These are phyloP conservation scores for Monodelphis domestica DNA, from an alignment of 2,797 vertebrate species.

Conservation along the genomic window DNA sequence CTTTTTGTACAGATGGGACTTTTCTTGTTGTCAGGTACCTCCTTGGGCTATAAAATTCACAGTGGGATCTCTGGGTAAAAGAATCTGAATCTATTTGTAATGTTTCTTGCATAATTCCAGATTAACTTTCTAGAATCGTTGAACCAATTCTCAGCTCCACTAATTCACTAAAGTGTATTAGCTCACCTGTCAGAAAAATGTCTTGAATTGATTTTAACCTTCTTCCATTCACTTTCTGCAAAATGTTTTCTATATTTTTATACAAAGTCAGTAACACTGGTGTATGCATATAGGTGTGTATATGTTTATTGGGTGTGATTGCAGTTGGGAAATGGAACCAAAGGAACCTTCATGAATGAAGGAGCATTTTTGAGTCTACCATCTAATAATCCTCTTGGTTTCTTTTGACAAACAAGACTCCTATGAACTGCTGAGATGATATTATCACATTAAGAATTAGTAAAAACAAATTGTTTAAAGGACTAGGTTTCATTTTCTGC, in stretches of 20 bases:
- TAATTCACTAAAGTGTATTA: neutral
- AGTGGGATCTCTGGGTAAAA: neutral
- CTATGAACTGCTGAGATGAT: conserved; percentile 24
- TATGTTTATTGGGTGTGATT: neutral
- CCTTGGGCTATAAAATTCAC: neutral
- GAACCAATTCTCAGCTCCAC: neutral
- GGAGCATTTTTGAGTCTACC: neutral
- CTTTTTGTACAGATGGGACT: neutral
- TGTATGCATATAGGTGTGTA: neutral
- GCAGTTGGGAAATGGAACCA: neutral
- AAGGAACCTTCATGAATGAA: neutral
- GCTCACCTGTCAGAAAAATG: neutral
- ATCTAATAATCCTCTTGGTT: conserved; percentile 20
- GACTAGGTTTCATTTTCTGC: neutral
- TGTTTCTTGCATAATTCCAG: neutral
- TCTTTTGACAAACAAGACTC: conserved; percentile 16
- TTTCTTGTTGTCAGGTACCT: neutral
- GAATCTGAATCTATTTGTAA: neutral
- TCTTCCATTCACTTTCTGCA: neutral
- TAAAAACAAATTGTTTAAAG: neutral
- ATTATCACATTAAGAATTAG: conserved; percentile 19
- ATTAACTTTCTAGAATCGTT: neutral
- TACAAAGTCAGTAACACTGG: neutral
- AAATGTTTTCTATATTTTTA: neutral
- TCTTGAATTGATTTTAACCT: neutral